Conservation (phyloP, 2,797 vertebrate species). For the Coendou prehensilis region DNA sequence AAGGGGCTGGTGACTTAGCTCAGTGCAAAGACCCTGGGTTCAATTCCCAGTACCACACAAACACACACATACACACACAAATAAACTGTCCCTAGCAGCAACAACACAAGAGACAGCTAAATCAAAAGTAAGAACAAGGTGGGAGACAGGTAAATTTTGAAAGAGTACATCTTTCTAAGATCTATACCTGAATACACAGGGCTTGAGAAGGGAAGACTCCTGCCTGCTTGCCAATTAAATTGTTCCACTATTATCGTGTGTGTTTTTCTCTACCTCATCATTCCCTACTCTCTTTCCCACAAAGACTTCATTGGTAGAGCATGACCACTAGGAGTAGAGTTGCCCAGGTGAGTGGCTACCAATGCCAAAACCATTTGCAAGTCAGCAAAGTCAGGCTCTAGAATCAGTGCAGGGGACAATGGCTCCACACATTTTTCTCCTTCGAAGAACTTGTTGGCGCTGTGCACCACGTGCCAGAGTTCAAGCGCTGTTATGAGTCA, state of each 20-base stretch:
- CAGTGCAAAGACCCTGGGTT: not conserved
- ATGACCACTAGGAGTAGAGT: not conserved
- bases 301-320: slow-evolving; percentile 20
- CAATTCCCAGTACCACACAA: not conserved
- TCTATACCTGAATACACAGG: not conserved
- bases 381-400: not conserved
- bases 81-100: not conserved
- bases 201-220: not conserved
- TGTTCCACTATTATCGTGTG: not conserved
- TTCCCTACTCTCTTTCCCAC: slow-evolving; percentile 13
- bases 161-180: slow-evolving; percentile 39
- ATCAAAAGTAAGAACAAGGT: not conserved
- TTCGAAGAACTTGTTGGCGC: not conserved
- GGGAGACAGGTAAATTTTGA: not conserved
- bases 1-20: not conserved
- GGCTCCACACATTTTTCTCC: slow-evolving; percentile 53
- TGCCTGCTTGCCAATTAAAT: not conserved
- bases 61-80: not conserved
- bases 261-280: slow-evolving; percentile 10
- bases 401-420: not conserved
- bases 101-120: not conserved
- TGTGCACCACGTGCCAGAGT: slow-evolving; percentile 60
- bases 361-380: slow-evolving; percentile 10
- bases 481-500: slow-evolving; percentile 62
- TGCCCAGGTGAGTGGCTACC: not conserved